phyloP scores from a whole-genome alignment of 2,888 invertebrate genomes.

The Agonopterix arenella region DNA sequence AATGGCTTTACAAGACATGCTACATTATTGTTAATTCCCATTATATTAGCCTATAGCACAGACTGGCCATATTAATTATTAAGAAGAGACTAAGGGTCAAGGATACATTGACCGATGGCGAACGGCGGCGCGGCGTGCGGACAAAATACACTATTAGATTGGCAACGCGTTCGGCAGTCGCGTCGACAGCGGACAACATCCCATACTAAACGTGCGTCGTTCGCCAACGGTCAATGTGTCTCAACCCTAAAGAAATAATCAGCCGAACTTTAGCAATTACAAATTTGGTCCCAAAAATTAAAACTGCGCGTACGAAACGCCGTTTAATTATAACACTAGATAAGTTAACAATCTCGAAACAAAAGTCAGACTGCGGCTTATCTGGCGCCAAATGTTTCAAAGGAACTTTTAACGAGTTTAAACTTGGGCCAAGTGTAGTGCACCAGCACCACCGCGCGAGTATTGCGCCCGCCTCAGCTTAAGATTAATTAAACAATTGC shows the following conservation, averaged over 20 bases:
- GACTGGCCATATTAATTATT: no score
- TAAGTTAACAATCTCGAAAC: conserved; percentile 71
- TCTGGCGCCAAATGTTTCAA: conserved; percentile 75
- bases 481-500: conserved; percentile 77
- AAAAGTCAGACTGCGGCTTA: conserved; percentile 71
- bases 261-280: background rate
- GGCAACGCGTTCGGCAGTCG: no score
- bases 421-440: conserved; percentile 73
- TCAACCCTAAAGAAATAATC: no score
- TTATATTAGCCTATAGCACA: no score
- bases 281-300: background rate
- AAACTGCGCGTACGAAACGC: conserved; percentile 28
- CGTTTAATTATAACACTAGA: conserved; percentile 71
- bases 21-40: no score
- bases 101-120: no score
- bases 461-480: conserved; percentile 57
- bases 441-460: conserved; percentile 48
- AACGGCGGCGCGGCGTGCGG: no score
- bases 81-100: no score
- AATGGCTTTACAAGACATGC: conserved; percentile 32
- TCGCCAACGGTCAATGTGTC: no score
- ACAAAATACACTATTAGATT: no score
- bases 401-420: conserved; percentile 77
- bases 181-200: no score
- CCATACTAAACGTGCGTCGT: no score